phyloP scores from a whole-genome alignment of 2,888 invertebrate species.

The Cephus pulcher region DNA sequence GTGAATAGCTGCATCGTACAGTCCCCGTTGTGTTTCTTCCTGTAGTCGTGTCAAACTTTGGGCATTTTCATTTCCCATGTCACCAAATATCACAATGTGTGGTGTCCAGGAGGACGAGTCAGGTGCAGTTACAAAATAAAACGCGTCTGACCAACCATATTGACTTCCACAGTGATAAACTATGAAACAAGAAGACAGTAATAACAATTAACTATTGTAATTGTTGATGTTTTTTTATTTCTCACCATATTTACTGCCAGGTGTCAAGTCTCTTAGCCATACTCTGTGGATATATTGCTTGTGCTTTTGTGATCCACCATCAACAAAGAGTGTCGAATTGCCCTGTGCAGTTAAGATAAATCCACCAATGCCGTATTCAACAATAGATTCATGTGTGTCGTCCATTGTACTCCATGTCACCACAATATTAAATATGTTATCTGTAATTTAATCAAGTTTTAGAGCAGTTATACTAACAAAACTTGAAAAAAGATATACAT shows the following conservation, averaged over 20 bases:
- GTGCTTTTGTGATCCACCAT: slow-evolving; percentile 76
- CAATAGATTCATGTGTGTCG: slow-evolving; percentile 75
- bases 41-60: slow-evolving; percentile 87
- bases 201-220: not conserved
- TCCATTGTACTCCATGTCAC: slow-evolving; percentile 87
- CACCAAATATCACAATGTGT: slow-evolving; percentile 88
- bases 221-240: slow-evolving; percentile 6
- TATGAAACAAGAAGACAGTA: slow-evolving; percentile 49
- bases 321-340: slow-evolving; percentile 74
- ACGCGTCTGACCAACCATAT: slow-evolving; percentile 85
- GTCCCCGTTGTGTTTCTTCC: slow-evolving; percentile 81
- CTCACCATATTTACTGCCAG: slow-evolving; percentile 75
- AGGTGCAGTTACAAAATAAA: slow-evolving; percentile 81
- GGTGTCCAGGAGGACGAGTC: slow-evolving; percentile 80
- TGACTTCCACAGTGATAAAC: slow-evolving; percentile 85
- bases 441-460: slow-evolving; percentile 58
- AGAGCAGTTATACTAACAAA: no score
- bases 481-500: slow-evolving; percentile 28
- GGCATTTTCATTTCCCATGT: slow-evolving; percentile 94
- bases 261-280: slow-evolving; percentile 71
- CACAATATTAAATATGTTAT: slow-evolving; percentile 76
- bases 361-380: slow-evolving; percentile 79
- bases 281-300: slow-evolving; percentile 85
- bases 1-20: slow-evolving; percentile 90
- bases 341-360: slow-evolving; percentile 72